Base-by-base conservation (phyloP, 2,888 invertebrate species). In the Enchytraeus crypticus region DNA sequence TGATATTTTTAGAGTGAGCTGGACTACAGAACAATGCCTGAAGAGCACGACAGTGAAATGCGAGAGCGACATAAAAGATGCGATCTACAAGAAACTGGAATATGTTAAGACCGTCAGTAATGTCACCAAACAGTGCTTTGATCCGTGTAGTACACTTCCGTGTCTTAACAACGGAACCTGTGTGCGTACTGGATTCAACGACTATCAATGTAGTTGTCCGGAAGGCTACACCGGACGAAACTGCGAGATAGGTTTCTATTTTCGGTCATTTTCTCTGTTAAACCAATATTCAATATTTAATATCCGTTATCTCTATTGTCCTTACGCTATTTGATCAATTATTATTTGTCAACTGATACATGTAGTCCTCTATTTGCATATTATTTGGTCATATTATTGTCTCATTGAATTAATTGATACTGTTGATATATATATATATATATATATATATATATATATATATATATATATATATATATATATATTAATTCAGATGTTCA, bases 121-220 rank as follows among this genome's bases (percentile, higher is more conserved):
- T 23, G 26, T 47, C 8, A 18, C 49, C 26, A 18, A 21, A 18
- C 11, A 27, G 2, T 57, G 57, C 14, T 2, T 11, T 29, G 27
- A 26, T 29, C 57, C 57, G 5, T 57, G 57, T 14, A 32, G 32
- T 18, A 43, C 57, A 5, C 46, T 47, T 1, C 57, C 57, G 18
- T 57, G 57, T 57, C 57, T 43, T 32, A 57, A 57, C 23, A 32
- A n/a, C 29, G 57, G 46, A 26, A 57, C 57, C 1, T 57, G 57
- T 30, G 2, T 5, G 8, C 57, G 46, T 27, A 18, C 29, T 0
- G 46, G 46, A 11, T 0, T 29, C 8, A 46, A 46, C 46, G 21
- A 5, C 27, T 57, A 57, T 14, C n/a, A 29, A 8, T 57, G 57
- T 46, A 1, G 2, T n/a, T 57, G 57, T 30, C 29, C 23, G 14